A percentile compares a stretch with the other conserved stretches of the same genome.
Conservation (phyloP, 2,888 invertebrate genomes). For the Neoaliturus tenellus region DNA sequence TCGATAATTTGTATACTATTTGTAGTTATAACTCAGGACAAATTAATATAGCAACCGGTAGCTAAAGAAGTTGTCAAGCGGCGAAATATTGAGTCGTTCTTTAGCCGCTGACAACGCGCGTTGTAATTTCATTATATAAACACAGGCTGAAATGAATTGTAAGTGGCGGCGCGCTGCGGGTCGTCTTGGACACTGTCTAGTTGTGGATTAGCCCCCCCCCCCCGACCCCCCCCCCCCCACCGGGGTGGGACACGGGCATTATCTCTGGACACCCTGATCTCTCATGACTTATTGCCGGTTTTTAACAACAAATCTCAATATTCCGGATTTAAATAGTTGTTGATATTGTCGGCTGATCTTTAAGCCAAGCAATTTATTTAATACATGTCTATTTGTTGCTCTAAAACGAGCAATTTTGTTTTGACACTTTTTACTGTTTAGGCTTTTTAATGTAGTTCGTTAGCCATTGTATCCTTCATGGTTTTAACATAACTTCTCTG, state of each 20-base stretch:
- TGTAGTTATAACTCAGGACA: neutral
- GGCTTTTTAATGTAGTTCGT: no score
- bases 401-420: no score
- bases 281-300: no score
- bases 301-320: no score
- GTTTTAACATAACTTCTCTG: no score
- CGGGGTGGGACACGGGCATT: neutral
- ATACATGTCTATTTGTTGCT: no score
- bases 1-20: neutral
- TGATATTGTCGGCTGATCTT: no score
- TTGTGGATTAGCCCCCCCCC: neutral
- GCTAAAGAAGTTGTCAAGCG: constrained; percentile 8
- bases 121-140: constrained; percentile 44
- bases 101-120: constrained; percentile 2
- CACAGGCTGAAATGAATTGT: constrained; percentile 5
- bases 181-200: neutral
- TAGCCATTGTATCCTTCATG: no score
- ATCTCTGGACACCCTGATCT: neutral
- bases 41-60: neutral
- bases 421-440: no score
- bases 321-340: no score
- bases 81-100: constrained; percentile 30
- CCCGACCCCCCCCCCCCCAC: neutral
- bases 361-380: no score
- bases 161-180: constrained; percentile 1